These are phyloP conservation scores for Mythimna loreyi DNA, from an alignment of 2,888 invertebrate species.

Conservation along the genomic window DNA sequence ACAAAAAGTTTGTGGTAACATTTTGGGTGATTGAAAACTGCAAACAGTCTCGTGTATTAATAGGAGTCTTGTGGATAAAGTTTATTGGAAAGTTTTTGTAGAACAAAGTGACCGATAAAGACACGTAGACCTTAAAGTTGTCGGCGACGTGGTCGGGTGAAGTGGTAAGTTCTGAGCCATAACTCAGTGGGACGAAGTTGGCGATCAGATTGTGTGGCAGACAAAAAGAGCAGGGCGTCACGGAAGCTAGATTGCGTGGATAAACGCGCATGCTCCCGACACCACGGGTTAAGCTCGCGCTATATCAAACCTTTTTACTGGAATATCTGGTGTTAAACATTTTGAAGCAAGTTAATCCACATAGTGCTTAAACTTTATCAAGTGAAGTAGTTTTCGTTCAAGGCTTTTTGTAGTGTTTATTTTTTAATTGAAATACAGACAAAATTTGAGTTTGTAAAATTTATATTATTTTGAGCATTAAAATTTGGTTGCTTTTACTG, in stretches of 20 bases:
- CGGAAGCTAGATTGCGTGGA: constrained; percentile 79
- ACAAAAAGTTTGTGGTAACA: constrained; percentile 25
- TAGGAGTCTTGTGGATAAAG: constrained; percentile 49
- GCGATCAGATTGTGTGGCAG: constrained; percentile 81
- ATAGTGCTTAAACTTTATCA: constrained; percentile 42
- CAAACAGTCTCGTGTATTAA: constrained; percentile 44
- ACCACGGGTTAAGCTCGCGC: constrained; percentile 72
- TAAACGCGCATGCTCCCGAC: constrained; percentile 77
- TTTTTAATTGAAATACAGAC: neutral
- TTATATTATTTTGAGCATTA: neutral
- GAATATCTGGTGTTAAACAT: constrained; percentile 41
- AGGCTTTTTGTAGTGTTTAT: constrained; percentile 6
- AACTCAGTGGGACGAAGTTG: constrained; percentile 80
- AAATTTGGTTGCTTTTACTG: too few relatives aligned
- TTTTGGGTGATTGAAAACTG: constrained; percentile 60
- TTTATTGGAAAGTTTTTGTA: constrained; percentile 63
- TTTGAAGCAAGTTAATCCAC: constrained; percentile 49
- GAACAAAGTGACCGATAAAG: constrained; percentile 73
- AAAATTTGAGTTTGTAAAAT: neutral
- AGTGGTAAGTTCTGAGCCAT: constrained; percentile 80
- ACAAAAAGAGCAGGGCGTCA: constrained; percentile 79
- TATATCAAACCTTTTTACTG: constrained; percentile 60
- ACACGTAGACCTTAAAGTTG: constrained; percentile 74
- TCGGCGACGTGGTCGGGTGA: constrained; percentile 69
- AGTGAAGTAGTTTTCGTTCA: constrained; percentile 24